A percentile compares a stretch with the other conserved stretches of the same genome.
These are phyloP conservation scores for Tamandua tetradactyla DNA, from an alignment of 2,797 vertebrate species.

Conservation along the genomic window DNA sequence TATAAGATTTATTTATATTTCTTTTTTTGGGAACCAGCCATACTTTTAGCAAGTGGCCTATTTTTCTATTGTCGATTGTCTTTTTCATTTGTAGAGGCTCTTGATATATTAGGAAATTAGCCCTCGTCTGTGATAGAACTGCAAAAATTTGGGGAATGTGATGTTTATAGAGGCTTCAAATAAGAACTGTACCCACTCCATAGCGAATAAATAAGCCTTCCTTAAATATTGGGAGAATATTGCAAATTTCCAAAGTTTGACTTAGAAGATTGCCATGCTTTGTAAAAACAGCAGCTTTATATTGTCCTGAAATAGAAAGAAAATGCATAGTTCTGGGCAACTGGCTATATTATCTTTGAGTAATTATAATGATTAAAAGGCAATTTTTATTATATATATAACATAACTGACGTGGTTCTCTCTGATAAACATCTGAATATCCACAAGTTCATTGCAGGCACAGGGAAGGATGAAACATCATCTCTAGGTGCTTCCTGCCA, in stretches of 20 bases:
- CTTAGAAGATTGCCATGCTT: background rate
- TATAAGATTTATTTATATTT: background rate
- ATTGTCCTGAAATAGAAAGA: background rate
- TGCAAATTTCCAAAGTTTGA: background rate
- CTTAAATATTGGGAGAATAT: background rate
- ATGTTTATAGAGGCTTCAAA: background rate
- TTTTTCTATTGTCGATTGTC: background rate
- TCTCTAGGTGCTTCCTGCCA: background rate
- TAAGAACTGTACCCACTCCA: background rate
- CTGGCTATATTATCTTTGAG: background rate
- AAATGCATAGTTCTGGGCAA: background rate
- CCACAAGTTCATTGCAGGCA: background rate
- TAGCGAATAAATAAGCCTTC: background rate
- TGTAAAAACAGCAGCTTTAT: background rate
- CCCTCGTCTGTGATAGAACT: background rate
- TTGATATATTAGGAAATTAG: conserved; percentile 3
- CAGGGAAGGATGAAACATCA: background rate
- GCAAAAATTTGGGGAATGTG: background rate
- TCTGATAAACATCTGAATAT: background rate
- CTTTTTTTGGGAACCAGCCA: background rate
- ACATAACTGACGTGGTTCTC: background rate
- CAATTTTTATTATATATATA: background rate
- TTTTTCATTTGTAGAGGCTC: background rate
- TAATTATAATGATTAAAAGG: conserved; percentile 9
- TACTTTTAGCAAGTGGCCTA: background rate